These are phyloP conservation scores for Neria commutata DNA, from an alignment of 2,888 invertebrate genomes.

Conservation along the genomic window DNA sequence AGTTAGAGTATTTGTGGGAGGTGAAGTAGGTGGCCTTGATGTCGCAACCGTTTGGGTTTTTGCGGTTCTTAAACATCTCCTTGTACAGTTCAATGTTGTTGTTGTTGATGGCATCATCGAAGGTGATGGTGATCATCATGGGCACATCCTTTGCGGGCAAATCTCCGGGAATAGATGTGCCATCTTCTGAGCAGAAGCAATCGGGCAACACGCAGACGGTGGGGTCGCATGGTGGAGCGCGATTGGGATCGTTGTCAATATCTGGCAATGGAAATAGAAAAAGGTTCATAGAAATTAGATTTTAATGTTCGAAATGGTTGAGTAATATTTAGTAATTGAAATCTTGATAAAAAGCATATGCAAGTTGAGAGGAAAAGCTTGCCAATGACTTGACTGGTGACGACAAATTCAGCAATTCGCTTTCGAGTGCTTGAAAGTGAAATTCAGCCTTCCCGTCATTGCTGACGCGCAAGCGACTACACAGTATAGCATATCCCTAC, in stretches of 20 bases:
- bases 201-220: conserved; percentile 86
- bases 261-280: too few species aligned
- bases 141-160: conserved; percentile 84
- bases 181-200: conserved; percentile 94
- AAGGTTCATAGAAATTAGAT: too few species aligned
- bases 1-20: conserved; percentile 92
- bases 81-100: conserved; percentile 93
- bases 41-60: conserved; percentile 92
- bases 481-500: too few species aligned
- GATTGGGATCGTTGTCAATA: conserved; percentile 91
- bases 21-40: conserved; percentile 92
- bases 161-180: conserved; percentile 84
- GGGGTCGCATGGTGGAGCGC: conserved; percentile 88
- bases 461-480: too few species aligned
- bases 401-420: too few species aligned
- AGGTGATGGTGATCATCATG: conserved; percentile 93
- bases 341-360: too few species aligned
- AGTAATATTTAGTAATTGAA: too few species aligned
- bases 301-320: too few species aligned
- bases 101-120: conserved; percentile 94
- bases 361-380: too few species aligned
- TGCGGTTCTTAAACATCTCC: conserved; percentile 88
- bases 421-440: too few species aligned
- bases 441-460: too few species aligned
- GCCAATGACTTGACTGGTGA: too few species aligned